Conservation (phyloP, 2,888 invertebrate genomes). For the Dryadula phaetusa region DNA sequence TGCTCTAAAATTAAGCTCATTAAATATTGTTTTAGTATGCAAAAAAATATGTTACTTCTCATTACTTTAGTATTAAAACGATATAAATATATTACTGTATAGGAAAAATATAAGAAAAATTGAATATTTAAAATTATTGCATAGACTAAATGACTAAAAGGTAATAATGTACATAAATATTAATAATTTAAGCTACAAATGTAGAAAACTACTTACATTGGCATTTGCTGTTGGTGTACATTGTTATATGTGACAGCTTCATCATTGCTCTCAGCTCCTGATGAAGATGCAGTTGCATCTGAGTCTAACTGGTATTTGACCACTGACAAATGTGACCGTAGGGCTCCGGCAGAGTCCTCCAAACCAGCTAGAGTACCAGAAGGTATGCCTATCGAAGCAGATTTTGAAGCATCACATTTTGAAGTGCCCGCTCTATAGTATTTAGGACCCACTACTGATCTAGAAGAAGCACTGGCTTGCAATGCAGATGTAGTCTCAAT, state of each 20-base stretch:
- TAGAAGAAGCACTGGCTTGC: constrained; percentile 74
- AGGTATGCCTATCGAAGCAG: constrained; percentile 82
- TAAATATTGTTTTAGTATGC: too few relatives aligned
- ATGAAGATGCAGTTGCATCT: constrained; percentile 96
- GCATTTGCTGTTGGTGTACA: constrained; percentile 88
- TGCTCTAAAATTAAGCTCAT: too few relatives aligned
- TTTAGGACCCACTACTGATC: constrained; percentile 67
- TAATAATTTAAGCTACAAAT: neutral
- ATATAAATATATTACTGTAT: too few relatives aligned
- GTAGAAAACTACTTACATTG: constrained; percentile 88
- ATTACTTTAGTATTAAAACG: too few relatives aligned
- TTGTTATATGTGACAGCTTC: constrained; percentile 93
- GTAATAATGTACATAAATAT: neutral
- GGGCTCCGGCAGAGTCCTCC: constrained; percentile 88
- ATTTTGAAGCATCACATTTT: constrained; percentile 91
- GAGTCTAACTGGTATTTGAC: constrained; percentile 93
- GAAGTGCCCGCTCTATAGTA: constrained; percentile 84
- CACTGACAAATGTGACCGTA: constrained; percentile 89
- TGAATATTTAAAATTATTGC: too few relatives aligned
- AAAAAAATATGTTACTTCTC: too few relatives aligned
- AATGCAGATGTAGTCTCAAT: constrained; percentile 74
- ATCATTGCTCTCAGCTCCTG: constrained; percentile 97
- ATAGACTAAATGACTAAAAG: too few relatives aligned
- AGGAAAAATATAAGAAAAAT: too few relatives aligned
- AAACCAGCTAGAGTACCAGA: constrained; percentile 89